Percentiles rank a stretch among this genome's conserved stretches.
These are phyloP conservation scores for Eumacrocentrus americanus DNA, from an alignment of 2,888 invertebrate species.

Conservation along the genomic window DNA sequence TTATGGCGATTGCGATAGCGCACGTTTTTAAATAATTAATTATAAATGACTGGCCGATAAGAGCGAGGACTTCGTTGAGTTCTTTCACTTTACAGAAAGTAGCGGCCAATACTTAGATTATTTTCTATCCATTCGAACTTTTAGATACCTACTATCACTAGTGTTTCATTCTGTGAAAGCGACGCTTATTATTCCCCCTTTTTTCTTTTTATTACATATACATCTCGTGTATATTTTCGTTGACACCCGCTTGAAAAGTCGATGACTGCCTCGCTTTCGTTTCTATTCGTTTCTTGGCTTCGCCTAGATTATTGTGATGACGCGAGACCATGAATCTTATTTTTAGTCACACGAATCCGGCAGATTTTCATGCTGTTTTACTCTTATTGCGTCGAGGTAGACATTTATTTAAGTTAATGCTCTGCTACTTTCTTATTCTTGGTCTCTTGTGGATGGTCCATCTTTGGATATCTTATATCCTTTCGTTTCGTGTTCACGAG, in stretches of 20 bases:
- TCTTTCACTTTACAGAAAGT: too few species aligned
- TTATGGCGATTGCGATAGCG: constrained; percentile 36
- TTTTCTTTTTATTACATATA: background rate
- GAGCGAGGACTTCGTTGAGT: too few species aligned
- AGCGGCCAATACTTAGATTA: too few species aligned
- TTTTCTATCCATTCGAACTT: too few species aligned
- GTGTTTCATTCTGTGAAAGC: background rate
- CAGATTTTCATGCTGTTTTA: constrained; percentile 6
- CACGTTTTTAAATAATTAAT: constrained; percentile 34
- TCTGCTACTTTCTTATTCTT: background rate
- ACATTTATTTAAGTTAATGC: background rate
- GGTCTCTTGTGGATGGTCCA: too few species aligned
- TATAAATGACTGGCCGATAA: constrained; percentile 22
- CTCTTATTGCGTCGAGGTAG: background rate
- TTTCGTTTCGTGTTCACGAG: too few species aligned
- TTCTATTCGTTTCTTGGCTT: background rate
- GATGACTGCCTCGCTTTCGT: background rate
- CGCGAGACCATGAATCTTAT: background rate
- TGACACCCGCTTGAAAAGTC: background rate
- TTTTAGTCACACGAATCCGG: background rate
- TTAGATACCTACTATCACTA: too few species aligned
- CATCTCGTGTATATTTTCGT: background rate
- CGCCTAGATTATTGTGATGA: background rate
- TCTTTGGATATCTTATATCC: too few species aligned
- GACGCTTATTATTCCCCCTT: background rate